phyloP scores from a whole-genome alignment of 2,888 invertebrate species.

The Aproaerema taeniolella region DNA sequence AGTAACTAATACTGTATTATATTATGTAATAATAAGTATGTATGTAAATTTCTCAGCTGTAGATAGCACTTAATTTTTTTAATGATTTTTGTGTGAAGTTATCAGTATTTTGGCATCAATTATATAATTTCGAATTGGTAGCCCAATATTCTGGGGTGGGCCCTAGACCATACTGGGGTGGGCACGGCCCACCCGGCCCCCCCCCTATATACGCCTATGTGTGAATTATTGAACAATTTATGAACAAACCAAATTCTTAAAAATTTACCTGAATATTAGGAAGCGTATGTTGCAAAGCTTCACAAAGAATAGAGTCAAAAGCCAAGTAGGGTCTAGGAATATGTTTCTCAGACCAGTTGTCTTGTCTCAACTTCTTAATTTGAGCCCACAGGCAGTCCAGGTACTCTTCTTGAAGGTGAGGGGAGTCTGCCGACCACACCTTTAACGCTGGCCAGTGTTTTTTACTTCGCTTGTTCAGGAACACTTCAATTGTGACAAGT shows the following conservation, averaged over 20 bases:
- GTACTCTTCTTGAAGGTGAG: constrained; percentile 98
- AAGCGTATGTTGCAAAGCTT: constrained; percentile 96
- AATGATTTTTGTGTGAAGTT: too few relatives aligned
- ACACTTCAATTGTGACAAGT: constrained; percentile 91
- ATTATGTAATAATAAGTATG: too few relatives aligned
- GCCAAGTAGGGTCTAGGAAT: constrained; percentile 96
- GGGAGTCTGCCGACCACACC: constrained; percentile 96
- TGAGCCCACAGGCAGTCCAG: constrained; percentile 97
- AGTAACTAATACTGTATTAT: too few relatives aligned
- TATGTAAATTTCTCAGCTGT: too few relatives aligned
- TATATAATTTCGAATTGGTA: too few relatives aligned
- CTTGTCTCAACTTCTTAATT: constrained; percentile 87
- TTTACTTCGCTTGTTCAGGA: constrained; percentile 93
- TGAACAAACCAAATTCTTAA: neutral
- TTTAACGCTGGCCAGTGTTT: constrained; percentile 95
- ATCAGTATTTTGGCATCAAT: too few relatives aligned
- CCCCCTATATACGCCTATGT: too few relatives aligned
- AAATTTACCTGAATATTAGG: constrained; percentile 82
- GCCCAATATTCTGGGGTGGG: too few relatives aligned
- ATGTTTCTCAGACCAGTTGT: constrained; percentile 98
- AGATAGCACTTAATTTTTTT: too few relatives aligned
- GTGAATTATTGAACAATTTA: too few relatives aligned
- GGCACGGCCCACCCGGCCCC: too few relatives aligned
- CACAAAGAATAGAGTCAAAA: constrained; percentile 96
- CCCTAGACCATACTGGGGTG: too few relatives aligned